These are phyloP conservation scores for Cotesia typhae DNA, from an alignment of 1,140 invertebrate species.

Conservation along the genomic window DNA sequence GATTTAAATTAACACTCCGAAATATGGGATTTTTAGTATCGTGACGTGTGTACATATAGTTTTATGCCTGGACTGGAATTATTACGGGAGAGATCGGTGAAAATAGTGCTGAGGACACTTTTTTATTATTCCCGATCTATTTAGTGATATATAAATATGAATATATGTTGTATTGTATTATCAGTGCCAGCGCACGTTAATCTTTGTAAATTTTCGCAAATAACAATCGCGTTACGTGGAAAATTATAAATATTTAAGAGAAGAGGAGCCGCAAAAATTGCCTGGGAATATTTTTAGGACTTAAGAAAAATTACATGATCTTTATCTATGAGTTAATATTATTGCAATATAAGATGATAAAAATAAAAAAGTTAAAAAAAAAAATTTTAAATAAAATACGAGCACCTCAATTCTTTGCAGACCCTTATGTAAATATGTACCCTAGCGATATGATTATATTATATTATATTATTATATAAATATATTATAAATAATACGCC, in stretches of 20 bases:
- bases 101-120: slow-evolving; percentile 8
- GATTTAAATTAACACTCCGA: neutral
- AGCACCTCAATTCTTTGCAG: slow-evolving; percentile 59
- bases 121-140: neutral
- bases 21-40: slow-evolving; percentile 14
- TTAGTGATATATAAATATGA: too few relatives aligned
- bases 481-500: slow-evolving; percentile 54
- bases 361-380: slow-evolving; percentile 32
- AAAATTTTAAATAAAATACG: slow-evolving; percentile 31
- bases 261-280: slow-evolving; percentile 31
- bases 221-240: neutral
- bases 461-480: slow-evolving; percentile 54
- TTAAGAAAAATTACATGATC: slow-evolving; percentile 25
- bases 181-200: neutral
- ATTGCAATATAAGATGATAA: slow-evolving; percentile 53
- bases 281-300: slow-evolving; percentile 38
- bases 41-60: slow-evolving; percentile 36
- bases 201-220: slow-evolving; percentile 1
- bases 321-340: slow-evolving; percentile 42
- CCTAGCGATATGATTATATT: slow-evolving; percentile 58
- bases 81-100: neutral
- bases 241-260: slow-evolving; percentile 5
- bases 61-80: slow-evolving; percentile 4
- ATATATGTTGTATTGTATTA: too few relatives aligned
- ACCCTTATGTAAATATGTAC: slow-evolving; percentile 62